Evolutionary conservation across 2,888 invertebrate species (phyloP).

Genomic region (Meteorus cinctellus): DNA sequence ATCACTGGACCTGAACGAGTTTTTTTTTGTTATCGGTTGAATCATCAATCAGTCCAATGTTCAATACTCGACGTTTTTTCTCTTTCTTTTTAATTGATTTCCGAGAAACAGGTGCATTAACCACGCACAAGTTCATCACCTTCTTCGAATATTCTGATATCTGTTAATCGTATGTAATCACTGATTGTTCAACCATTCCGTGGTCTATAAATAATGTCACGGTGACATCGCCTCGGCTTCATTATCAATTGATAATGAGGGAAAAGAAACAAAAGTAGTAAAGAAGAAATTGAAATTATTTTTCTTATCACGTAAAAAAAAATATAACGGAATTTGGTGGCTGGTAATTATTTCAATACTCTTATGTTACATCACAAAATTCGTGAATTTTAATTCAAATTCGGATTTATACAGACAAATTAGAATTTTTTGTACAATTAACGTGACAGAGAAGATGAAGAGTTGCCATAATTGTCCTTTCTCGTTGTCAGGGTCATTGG

Average conservation of each 20-base stretch:
- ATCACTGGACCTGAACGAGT: not conserved
- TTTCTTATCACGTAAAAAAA: not conserved
- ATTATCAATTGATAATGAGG: not conserved
- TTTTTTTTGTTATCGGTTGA: not conserved
- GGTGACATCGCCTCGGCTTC: not conserved
- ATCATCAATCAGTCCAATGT: not conserved
- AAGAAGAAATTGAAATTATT: not conserved
- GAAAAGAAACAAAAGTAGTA: not conserved
- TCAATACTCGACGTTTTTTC: not conserved
- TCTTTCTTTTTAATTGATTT: not conserved
- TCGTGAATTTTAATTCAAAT: not conserved
- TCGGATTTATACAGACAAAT: not conserved
- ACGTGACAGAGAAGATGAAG: not conserved
- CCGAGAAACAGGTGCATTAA: constrained; percentile 3
- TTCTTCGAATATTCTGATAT: not conserved
- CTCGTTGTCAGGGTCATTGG: constrained; percentile 26
- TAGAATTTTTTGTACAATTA: not conserved
- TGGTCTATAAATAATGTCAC: constrained; percentile 3
- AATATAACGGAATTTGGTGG: not conserved
- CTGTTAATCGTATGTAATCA: not conserved
- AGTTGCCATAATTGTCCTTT: constrained; percentile 14
- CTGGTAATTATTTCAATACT: not conserved
- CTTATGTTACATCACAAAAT: not conserved
- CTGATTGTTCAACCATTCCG: not conserved
- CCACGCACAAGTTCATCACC: not conserved